Conservation (phyloP, 2,797 vertebrate genomes). For the Phyllotis vaccarum region DNA sequence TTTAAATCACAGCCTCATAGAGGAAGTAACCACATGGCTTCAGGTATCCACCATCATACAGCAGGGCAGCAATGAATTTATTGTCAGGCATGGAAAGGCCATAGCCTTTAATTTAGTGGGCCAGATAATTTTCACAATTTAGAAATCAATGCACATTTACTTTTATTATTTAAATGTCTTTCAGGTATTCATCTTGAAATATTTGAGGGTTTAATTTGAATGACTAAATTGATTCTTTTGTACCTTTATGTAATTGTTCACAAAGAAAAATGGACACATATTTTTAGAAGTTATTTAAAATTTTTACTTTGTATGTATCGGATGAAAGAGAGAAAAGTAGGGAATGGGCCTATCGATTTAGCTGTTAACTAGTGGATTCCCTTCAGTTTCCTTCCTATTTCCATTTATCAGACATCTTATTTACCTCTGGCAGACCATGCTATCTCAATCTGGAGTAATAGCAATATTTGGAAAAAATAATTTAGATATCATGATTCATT, state of each 20-base stretch:
- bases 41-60: neutral
- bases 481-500: conserved; percentile 2
- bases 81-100: neutral
- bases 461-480: neutral
- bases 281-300: neutral
- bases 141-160: conserved; percentile 17
- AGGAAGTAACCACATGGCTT: neutral
- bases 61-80: neutral
- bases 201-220: neutral
- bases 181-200: neutral
- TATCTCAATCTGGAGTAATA: neutral
- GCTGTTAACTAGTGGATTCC: neutral
- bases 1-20: neutral
- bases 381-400: neutral
- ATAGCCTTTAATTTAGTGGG: neutral
- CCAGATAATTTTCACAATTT: conserved; percentile 34
- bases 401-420: neutral
- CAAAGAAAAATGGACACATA: neutral
- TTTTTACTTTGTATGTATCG: neutral
- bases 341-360: neutral
- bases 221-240: neutral
- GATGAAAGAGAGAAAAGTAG: neutral
- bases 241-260: neutral
- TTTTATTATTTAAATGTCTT: neutral
- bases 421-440: neutral